These are phyloP conservation scores for Pyrochroa serraticornis DNA, from an alignment of 2,888 invertebrate species.

Conservation along the genomic window DNA sequence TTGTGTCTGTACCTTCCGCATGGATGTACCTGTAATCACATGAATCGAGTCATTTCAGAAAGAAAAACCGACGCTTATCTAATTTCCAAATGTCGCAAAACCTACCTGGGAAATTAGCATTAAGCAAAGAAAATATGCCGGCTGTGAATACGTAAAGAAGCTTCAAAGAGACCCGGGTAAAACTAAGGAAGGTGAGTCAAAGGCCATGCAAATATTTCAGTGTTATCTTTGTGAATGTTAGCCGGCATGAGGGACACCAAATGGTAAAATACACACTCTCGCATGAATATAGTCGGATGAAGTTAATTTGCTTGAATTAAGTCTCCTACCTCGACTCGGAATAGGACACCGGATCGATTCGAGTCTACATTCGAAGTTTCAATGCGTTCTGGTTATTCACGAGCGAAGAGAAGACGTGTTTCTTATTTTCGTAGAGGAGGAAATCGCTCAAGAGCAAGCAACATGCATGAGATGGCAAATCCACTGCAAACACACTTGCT, in stretches of 20 bases:
- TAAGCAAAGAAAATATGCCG: slow-evolving; percentile 22
- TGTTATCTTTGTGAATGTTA: slow-evolving; percentile 29
- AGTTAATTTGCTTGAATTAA: too few species aligned
- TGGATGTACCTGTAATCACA: slow-evolving; percentile 84
- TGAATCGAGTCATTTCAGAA: not conserved
- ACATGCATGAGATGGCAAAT: not conserved
- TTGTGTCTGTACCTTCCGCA: slow-evolving; percentile 98
- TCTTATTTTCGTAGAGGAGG: too few species aligned
- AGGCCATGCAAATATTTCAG: slow-evolving; percentile 33
- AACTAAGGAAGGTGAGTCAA: slow-evolving; percentile 30
- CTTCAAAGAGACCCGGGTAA: slow-evolving; percentile 30
- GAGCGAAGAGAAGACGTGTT: too few species aligned
- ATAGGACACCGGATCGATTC: too few species aligned
- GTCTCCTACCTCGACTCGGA: too few species aligned
- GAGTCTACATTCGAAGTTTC: too few species aligned
- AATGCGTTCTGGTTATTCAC: too few species aligned
- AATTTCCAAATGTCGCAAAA: slow-evolving; percentile 5
- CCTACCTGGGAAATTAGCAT: slow-evolving; percentile 27
- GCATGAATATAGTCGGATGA: not conserved
- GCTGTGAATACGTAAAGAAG: slow-evolving; percentile 29
- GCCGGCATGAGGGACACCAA: slow-evolving; percentile 14
- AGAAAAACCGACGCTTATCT: not conserved
- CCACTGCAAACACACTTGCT: not conserved
- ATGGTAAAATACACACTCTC: slow-evolving; percentile 18
- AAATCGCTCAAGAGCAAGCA: too few species aligned